Conservation (phyloP, 1,140 invertebrate genomes). For the Pentalonia nigronervosa region DNA sequence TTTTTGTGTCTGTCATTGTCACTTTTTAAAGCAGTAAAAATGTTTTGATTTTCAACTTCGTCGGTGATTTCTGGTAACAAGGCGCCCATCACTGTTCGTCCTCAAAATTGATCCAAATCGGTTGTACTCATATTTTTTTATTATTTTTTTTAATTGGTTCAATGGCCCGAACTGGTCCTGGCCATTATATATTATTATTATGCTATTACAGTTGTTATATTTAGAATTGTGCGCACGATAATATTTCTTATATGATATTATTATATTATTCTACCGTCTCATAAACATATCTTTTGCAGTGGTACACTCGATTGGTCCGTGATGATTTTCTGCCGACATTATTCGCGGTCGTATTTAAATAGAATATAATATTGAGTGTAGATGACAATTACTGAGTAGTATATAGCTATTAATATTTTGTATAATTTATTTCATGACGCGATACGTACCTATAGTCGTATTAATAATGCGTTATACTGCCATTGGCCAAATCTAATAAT, state of each 20-base stretch:
- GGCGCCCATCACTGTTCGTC: no score
- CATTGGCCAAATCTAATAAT: background rate
- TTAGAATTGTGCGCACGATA: background rate
- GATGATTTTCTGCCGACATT: background rate
- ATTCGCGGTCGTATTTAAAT: background rate
- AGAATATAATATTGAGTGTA: background rate
- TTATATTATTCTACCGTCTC: background rate
- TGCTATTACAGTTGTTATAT: background rate
- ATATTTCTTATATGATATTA: background rate
- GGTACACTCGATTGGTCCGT: background rate
- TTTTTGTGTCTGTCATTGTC: no score
- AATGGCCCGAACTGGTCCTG: no score
- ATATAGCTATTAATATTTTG: background rate
- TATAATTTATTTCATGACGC: background rate
- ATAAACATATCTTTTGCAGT: background rate
- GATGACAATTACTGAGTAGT: background rate
- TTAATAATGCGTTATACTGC: background rate
- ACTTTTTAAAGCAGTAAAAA: no score
- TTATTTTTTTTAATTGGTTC: no score
- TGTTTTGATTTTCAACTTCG: no score
- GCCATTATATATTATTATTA: background rate
- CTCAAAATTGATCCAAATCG: no score
- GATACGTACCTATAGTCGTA: background rate
- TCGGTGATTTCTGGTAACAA: no score
- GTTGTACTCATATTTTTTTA: no score